These are phyloP conservation scores for Drosophila ananassae DNA, from an alignment of 1,140 invertebrate genomes.

Conservation along the genomic window DNA sequence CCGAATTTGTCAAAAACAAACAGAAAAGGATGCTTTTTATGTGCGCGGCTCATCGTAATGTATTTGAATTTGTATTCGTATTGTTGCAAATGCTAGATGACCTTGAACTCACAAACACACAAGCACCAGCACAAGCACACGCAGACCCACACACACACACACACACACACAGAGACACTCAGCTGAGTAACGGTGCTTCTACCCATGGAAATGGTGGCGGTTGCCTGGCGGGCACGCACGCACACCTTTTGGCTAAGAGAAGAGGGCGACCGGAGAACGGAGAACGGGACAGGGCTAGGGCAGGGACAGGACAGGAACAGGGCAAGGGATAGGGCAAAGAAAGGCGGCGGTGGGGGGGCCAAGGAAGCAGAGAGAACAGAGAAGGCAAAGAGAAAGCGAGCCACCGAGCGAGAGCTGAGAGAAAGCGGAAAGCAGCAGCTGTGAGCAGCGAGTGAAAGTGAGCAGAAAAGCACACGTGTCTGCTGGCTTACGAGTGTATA, in stretches of 20 bases:
- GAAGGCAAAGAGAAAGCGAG: conserved; percentile 2
- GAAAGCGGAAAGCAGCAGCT: conserved; percentile 57
- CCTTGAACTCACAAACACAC: conserved; percentile 79
- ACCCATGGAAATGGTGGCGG: conserved; percentile 54
- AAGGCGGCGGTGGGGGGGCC: neutral
- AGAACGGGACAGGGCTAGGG: neutral
- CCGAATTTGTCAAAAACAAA: conserved; percentile 61
- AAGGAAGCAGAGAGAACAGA: neutral
- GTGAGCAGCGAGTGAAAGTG: conserved; percentile 78
- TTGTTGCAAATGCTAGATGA: conserved; percentile 83
- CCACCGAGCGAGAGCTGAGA: conserved; percentile 25
- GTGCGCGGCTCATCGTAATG: conserved; percentile 64
- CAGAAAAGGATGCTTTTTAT: conserved; percentile 64
- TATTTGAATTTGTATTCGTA: conserved; percentile 75
- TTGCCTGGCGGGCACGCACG: conserved; percentile 71
- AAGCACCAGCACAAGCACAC: conserved; percentile 1
- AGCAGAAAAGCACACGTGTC: conserved; percentile 80
- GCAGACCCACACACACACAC: conserved; percentile 38
- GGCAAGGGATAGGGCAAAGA: conserved; percentile 6
- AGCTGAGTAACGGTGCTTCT: conserved; percentile 46
- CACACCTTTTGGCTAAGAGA: conserved; percentile 68
- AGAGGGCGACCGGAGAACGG: conserved; percentile 24
- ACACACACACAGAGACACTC: conserved; percentile 8
- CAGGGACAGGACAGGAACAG: neutral
- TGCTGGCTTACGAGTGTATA: conserved; percentile 33